Evolutionary conservation across 2,113 vertebrate genomes (phyloP), one percentile per base, ranked within the genome.

Genomic region (Gorsachius goisagi): DNA sequence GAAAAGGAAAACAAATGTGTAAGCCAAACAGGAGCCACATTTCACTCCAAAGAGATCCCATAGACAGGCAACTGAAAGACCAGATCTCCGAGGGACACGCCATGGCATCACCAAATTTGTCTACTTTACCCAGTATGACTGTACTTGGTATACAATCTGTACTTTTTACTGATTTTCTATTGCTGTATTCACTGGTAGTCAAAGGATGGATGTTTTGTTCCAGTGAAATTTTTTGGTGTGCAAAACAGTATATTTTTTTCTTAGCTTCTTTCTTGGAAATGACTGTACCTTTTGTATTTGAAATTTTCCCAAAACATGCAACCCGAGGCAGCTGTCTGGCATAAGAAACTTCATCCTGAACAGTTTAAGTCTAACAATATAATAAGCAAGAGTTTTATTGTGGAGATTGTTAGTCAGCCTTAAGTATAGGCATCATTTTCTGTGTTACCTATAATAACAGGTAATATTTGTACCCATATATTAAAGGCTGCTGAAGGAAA

Each of bases 401-500:
- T 74, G 59, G 32, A 91, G 68, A 76, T 32, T 82, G 28, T 91
- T 97, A 92, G 72, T 75, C 73, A 66, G 49, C 39, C 59, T 62
- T 73, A 80, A 90, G 32, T 49, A 77, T 10, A 95, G 79, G 33
- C 68, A 75, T 90, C 33, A 59, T 76, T 92, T 90, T 44, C 47
- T 71, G 18, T 0, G 1, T 84, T 92, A 74, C 15, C 52, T 64
- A 28, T 86, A 86, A 90, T 72, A 94, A 59, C 20, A 88, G 47
- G 22, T 85, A 85, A 76, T 83, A 79, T 47, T 52, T 91, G 19
- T 67, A 60, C 49, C 44, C 17, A 23, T 69, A 28, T 84, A 49
- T 86, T 81, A 94, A 90, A 83, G 41, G 33, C 27, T 92, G 71
- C 44, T 89, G 59, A 77, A 91, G 64, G 69, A 84, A 93, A 93